phyloP scores from a whole-genome alignment of 2,888 invertebrate genomes.

The Drosophila pseudotalamancana region DNA sequence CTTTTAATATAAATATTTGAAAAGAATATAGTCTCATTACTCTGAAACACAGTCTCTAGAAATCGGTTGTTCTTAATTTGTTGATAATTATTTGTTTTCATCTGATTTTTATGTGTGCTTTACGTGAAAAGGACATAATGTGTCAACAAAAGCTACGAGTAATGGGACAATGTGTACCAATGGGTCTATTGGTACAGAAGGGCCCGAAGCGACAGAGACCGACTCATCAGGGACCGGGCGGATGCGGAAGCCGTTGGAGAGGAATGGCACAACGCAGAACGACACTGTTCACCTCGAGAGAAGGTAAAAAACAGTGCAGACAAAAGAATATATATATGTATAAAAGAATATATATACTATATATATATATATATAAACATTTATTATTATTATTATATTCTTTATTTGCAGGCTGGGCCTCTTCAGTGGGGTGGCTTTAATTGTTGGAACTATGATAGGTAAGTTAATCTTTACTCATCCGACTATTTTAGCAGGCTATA shows the following conservation, averaged over 20 bases:
- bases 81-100: constrained; percentile 7
- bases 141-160: constrained; percentile 84
- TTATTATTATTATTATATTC: background rate
- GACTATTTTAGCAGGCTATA: no score
- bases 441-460: constrained; percentile 99
- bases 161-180: constrained; percentile 84
- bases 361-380: no score
- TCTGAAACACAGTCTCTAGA: no score
- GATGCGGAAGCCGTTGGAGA: constrained; percentile 89
- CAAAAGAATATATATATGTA: background rate
- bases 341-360: background rate
- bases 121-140: constrained; percentile 83
- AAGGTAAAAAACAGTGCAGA: constrained; percentile 85
- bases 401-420: constrained; percentile 90
- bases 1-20: no score
- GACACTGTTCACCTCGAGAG: constrained; percentile 99
- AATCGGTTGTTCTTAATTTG: constrained; percentile 4
- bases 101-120: constrained; percentile 10
- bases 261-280: constrained; percentile 96
- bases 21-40: no score
- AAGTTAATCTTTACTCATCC: constrained; percentile 71
- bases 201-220: constrained; percentile 85
- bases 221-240: constrained; percentile 85
- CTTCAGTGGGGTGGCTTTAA: constrained; percentile 99
- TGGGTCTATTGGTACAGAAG: constrained; percentile 84